These are phyloP conservation scores for Rhynchophorus ferrugineus DNA, from an alignment of 1,140 invertebrate genomes.

Conservation along the genomic window DNA sequence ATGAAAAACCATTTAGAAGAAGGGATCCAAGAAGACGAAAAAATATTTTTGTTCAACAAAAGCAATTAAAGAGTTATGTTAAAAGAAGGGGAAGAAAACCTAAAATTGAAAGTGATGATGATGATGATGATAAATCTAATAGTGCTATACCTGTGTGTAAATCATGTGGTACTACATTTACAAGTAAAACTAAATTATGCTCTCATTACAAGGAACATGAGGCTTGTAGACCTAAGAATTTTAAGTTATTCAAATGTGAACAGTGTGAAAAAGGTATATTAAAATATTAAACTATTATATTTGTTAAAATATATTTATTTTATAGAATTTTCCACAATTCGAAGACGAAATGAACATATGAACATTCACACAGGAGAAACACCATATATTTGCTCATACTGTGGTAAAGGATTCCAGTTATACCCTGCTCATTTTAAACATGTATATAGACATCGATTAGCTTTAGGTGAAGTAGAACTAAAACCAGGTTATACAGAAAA, in stretches of 20 bases:
- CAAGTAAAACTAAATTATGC: constrained; percentile 18
- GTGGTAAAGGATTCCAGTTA: constrained; percentile 28
- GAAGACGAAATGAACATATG: constrained; percentile 38
- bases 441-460: constrained; percentile 19
- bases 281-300: constrained; percentile 3
- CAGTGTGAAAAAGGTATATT: constrained; percentile 21
- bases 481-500: constrained; percentile 24
- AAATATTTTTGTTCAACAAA: constrained; percentile 1
- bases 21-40: constrained; percentile 9
- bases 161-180: constrained; percentile 21
- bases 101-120: constrained; percentile 7
- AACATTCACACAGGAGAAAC: constrained; percentile 35
- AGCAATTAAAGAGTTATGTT: constrained; percentile 1
- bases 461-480: constrained; percentile 20
- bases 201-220: constrained; percentile 21
- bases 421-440: constrained; percentile 25
- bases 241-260: constrained; percentile 24
- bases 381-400: constrained; percentile 32
- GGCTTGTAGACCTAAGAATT: constrained; percentile 17
- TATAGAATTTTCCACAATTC: constrained; percentile 19
- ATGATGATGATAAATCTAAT: constrained; percentile 16
- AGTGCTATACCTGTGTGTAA: constrained; percentile 18
- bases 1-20: constrained; percentile 10
- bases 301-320: neutral
- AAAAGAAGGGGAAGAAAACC: constrained; percentile 10